A percentile compares a stretch with the other conserved stretches of the same genome.
phyloP scores from a whole-genome alignment of 2,888 invertebrate genomes.

The Erannis defoliaria region DNA sequence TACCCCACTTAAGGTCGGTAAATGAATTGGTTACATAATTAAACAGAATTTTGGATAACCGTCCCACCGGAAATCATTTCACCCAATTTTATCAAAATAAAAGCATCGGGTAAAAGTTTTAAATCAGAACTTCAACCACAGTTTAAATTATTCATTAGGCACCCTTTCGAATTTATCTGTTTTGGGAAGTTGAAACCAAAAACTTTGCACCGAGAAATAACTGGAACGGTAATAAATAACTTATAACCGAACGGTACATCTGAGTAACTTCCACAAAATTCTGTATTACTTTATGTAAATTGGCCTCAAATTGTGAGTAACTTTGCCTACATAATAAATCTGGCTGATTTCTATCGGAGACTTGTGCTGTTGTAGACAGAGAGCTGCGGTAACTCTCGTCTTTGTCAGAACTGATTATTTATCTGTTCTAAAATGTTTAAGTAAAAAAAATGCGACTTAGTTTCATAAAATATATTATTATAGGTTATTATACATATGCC shows the following conservation, averaged over 20 bases:
- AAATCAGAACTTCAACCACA: conserved; percentile 17
- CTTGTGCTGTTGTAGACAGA: conserved; percentile 22
- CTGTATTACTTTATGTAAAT: conserved; percentile 56
- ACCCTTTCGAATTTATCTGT: conserved; percentile 35
- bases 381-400: background rate
- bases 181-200: conserved; percentile 36
- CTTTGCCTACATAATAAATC: conserved; percentile 59
- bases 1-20: background rate
- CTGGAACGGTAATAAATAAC: conserved; percentile 47
- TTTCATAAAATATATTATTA: too few species aligned
- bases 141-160: conserved; percentile 31
- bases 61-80: background rate
- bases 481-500: too few species aligned
- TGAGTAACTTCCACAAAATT: conserved; percentile 48
- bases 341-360: conserved; percentile 45
- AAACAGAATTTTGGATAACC: conserved; percentile 2
- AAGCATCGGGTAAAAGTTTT: conserved; percentile 17
- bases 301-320: conserved; percentile 51
- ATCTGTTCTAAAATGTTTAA: too few species aligned
- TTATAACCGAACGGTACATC: conserved; percentile 42
- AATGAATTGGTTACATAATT: background rate
- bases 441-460: too few species aligned
- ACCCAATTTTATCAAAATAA: conserved; percentile 16
- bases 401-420: too few species aligned
- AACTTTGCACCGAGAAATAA: conserved; percentile 41